Percentiles rank a stretch among this genome's conserved stretches.
Conservation (phyloP, 2,113 vertebrate genomes). For the Cyphomyrus discorhynchus region DNA sequence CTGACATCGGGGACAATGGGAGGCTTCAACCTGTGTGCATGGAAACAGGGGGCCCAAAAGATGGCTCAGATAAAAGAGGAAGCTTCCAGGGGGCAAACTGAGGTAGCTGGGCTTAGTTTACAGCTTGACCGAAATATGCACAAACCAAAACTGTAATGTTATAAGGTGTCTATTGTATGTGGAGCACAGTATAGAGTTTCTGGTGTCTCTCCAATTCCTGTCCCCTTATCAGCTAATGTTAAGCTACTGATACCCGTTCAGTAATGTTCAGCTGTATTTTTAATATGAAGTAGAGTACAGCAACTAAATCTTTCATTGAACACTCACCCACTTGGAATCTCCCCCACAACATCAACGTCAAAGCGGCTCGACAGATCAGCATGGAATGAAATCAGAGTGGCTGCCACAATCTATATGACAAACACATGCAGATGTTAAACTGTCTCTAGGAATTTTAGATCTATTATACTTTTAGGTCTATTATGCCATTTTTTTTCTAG, state of each 20-base stretch:
- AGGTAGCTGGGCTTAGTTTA: not conserved
- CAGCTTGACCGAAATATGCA: slow-evolving; percentile 1
- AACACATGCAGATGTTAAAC: slow-evolving; percentile 17
- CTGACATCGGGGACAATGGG: slow-evolving; percentile 54
- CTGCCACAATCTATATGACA: slow-evolving; percentile 72
- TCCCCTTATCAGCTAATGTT: not conserved
- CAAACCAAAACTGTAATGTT: slow-evolving; percentile 5
- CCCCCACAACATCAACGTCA: slow-evolving; percentile 72
- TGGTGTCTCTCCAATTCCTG: not conserved
- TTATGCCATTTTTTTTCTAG: not conserved
- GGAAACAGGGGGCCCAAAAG: not conserved
- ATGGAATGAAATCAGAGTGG: slow-evolving; percentile 73
- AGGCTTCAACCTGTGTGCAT: slow-evolving; percentile 60
- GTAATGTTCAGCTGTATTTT: not conserved
- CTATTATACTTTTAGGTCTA: not conserved
- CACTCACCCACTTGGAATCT: slow-evolving; percentile 82
- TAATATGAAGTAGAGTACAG: not conserved
- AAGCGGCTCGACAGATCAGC: slow-evolving; percentile 57
- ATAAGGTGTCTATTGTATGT: not conserved
- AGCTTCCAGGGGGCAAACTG: not conserved
- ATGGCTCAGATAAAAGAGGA: not conserved
- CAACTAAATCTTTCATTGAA: not conserved
- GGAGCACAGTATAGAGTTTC: not conserved
- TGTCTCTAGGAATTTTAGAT: not conserved
- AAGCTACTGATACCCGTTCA: not conserved